Base-by-base conservation (phyloP, 2,113 vertebrate genomes). In the Nipponia nippon region DNA sequence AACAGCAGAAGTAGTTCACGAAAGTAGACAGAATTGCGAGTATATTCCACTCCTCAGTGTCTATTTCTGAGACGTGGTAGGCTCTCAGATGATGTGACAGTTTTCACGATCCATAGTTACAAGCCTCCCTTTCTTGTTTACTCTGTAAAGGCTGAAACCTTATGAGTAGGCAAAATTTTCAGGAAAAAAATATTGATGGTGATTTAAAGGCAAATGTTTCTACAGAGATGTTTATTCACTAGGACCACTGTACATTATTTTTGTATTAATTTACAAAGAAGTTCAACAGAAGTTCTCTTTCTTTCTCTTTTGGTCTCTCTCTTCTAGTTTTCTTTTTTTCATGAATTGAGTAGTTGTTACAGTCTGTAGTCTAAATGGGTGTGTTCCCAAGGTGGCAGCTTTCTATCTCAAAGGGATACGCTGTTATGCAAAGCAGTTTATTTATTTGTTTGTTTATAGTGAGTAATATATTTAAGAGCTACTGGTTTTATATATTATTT, bases 81-180 rank as follows among this genome's bases (percentile, higher is more conserved):
- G 2, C 4, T 75, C 5, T 84, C 32, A 58, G n/a, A 7, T 58
- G 21, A 14, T 0, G 0, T 9, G 13, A 34, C 11, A 69, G 25
- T 72, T 90, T 87, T 71, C 16, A 29, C 0, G 0, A 52, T 19
- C 22, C 25, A 36, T 4, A 29, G 47, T 62, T 49, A 16, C 3
- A 66, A 42, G 3, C 7, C 63, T 77, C 11, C 9, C 6, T 58
- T 87, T 75, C 13, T 46, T 77, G 3, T 53, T 63, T 81, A 40
- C 6, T 59, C 13, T 80, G 16, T 34, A 80, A 89, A 83, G 40
- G 32, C 62, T 32, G 8, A 50, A 77, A 83, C 8, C 21, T 32
- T 62, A 15, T 7, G 16, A 83, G 52, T 16, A 22, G 3, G 10
- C 6, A 62, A 66, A 46, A 18, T 34, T 58, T 92, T 72, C 38